Evolutionary conservation across 2,888 invertebrate species (phyloP), one percentile per base, ranked within the genome.

Genomic region (Phyllotreta striolata): DNA sequence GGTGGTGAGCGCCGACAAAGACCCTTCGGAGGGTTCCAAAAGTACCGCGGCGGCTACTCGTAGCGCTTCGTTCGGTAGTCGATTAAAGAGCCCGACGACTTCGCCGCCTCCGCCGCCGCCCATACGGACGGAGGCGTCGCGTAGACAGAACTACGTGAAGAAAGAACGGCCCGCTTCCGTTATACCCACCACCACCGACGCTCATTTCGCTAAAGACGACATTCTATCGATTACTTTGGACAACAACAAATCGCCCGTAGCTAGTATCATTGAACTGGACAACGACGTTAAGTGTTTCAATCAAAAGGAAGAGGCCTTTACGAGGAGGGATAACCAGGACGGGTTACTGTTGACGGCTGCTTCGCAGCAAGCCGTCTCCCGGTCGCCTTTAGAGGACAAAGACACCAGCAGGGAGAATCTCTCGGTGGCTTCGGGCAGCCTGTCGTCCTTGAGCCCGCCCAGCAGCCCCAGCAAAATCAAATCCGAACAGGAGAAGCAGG

Each of bases 11-110:
- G 79, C 73, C 55, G 77, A 73, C 64, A 74, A 68, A 47, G 75
- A 76, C 10, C 62, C 52, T 35, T 34, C 44, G 49, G 57, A 65
- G 52, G 75, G 74, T 49, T 73, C 72, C 59, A 77, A 71, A 44
- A 44, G 47, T 1, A 63, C 64, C 13, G 70, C 74, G 35, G 83
- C 83, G 0, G 82, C 81, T 24, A 79, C 85, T 63, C 87, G 88
- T 71, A 87, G 87, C 52, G 87, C 88, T 56, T 88, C 89, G 74
- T 84, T 84, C 69, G 82, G 82, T 40, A 79, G 79, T 37, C 75
- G 83, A 56, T 68, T 78, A 37, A 79, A 83, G 6, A 81, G 83
- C 6, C 81, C 82, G 3, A 79, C 81, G 6, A 79, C 80, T 12
- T 82, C 83, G 13, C 83, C 85, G 6, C 83, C 84, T 9, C 52